These are phyloP conservation scores for Trilocha varians DNA, from an alignment of 2,888 invertebrate genomes.

Conservation along the genomic window DNA sequence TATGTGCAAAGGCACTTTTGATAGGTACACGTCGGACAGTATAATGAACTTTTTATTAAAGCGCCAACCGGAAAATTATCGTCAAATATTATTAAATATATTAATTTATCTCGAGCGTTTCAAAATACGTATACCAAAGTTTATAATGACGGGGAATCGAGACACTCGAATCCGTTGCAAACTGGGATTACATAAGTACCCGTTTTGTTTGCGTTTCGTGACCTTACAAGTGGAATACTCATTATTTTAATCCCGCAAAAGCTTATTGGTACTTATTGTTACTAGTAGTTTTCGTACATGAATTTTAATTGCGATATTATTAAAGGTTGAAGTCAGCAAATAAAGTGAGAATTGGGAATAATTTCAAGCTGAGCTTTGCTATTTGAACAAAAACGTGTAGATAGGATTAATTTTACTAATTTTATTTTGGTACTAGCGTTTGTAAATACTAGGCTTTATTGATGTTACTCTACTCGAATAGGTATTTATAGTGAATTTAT, in stretches of 20 bases:
- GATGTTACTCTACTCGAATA: no score
- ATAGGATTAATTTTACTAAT: no score
- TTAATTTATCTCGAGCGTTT: background rate
- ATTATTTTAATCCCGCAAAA: constrained; percentile 27
- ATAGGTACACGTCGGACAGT: no score
- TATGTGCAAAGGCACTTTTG: no score
- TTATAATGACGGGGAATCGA: constrained; percentile 26
- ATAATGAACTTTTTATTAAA: no score
- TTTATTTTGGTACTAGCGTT: no score
- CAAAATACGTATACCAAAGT: background rate
- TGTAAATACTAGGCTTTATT: no score
- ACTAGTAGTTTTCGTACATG: background rate
- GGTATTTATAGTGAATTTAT: no score
- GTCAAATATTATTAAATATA: background rate
- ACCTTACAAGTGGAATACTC: constrained; percentile 33
- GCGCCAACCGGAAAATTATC: background rate
- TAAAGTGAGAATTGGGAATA: background rate
- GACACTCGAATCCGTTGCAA: constrained; percentile 30
- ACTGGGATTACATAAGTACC: constrained; percentile 33
- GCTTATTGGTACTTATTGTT: constrained; percentile 3
- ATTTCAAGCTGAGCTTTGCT: no score
- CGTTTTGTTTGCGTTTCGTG: constrained; percentile 40
- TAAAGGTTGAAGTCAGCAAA: background rate
- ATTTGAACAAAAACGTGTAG: no score
- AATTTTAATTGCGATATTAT: constrained; percentile 5